Evolutionary conservation across 2,888 invertebrate genomes (phyloP), one percentile per base, ranked within the genome.

Genomic region (Pristionchus mayeri): DNA sequence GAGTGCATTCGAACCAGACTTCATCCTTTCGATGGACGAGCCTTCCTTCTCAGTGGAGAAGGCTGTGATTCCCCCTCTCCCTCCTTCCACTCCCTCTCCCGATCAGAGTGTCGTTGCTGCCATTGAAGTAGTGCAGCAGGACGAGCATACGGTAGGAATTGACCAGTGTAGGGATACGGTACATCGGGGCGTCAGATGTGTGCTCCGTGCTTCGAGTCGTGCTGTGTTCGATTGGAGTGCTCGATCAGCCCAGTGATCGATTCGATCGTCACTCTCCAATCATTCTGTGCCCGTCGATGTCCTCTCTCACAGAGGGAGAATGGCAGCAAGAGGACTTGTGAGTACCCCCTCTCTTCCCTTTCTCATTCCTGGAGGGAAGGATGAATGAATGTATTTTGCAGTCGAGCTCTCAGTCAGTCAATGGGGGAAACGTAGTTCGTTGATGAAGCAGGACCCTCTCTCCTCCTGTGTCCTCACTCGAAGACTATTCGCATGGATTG

Each of bases 151-250:
- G 71, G 71, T 71, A 71, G 44, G 71, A 11, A 24, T 21, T 21
- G 57, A 57, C 3, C 24, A 6, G 4, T 9, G 16, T 27, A 27
- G 4, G 7, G 30, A 30, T 40, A 37, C 37, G 37, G 37, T 67
- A 67, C 37, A 21, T 40, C 37, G 18, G 2, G 34, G 21, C 37
- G 30, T 71, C 71, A 78, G 76, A 78, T 78, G 48, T 78, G 76
- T 30, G 48, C 76, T 4, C 50, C 76, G 34, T 78, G 76, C 50
- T 78, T 50, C 13, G 18, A 48, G 50, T 78, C 76, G 50, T 78
- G 76, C 13, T 78, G 76, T 21, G 50, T 78, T 30, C 76, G 76
- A 40, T 27, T 78, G 21, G 76, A 78, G 34, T 78, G 76, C n/a
- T 78, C 76, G 0, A 24, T 78, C 21, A 78, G 50, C 50, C 76